Evolutionary conservation across 2,797 vertebrate genomes (phyloP).

Genomic region (Neostethus bicornis): DNA sequence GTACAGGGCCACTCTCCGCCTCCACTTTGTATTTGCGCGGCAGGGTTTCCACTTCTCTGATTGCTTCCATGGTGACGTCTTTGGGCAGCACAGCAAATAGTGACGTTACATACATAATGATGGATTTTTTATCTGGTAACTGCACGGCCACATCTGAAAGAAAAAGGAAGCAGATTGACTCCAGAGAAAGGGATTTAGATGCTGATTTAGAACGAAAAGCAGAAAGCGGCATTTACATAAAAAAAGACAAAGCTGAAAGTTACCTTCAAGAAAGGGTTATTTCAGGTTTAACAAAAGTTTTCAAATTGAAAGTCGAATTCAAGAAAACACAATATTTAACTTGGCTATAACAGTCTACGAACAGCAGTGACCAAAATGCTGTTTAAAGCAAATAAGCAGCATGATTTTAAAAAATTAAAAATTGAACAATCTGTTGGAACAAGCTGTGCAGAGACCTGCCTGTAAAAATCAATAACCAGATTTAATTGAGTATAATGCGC

Average conservation of each 20-base stretch:
- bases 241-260: neutral
- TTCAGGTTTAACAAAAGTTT: too few species aligned
- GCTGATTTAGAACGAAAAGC: conserved; percentile 1
- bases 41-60: conserved; percentile 94
- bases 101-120: conserved; percentile 98
- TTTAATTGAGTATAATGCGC: too few species aligned
- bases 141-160: conserved; percentile 92
- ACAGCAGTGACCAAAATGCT: too few species aligned
- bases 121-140: conserved; percentile 97
- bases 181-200: conserved; percentile 14
- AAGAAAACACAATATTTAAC: too few species aligned
- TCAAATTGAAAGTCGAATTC: too few species aligned
- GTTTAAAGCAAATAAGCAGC: too few species aligned
- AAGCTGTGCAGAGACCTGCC: too few species aligned
- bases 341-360: too few species aligned
- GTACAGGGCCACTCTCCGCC: conserved; percentile 76
- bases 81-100: conserved; percentile 97
- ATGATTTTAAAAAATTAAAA: too few species aligned
- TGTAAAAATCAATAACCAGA: too few species aligned
- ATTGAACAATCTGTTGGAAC: too few species aligned
- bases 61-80: conserved; percentile 94
- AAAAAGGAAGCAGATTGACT: neutral
- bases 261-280: too few species aligned
- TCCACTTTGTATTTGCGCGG: conserved; percentile 90
- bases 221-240: conserved; percentile 17